These are phyloP conservation scores for Drosophila bipectinata DNA, from an alignment of 1,140 invertebrate genomes.

Conservation along the genomic window DNA sequence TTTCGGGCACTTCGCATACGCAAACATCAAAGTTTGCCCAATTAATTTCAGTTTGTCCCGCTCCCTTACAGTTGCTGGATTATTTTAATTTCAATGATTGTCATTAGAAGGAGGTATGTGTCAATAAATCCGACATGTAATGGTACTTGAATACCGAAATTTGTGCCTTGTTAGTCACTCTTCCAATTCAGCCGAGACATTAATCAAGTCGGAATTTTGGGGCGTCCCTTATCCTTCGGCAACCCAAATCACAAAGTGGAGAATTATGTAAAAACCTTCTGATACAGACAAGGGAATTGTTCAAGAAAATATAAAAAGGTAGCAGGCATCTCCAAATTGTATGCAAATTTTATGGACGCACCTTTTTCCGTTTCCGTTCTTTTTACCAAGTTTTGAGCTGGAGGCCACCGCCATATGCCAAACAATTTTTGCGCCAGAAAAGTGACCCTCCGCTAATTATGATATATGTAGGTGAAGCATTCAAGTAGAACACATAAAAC, in stretches of 20 bases:
- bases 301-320: slow-evolving; percentile 21
- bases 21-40: slow-evolving; percentile 55
- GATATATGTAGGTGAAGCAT: slow-evolving; percentile 64
- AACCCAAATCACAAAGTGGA: slow-evolving; percentile 50
- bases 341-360: slow-evolving; percentile 62
- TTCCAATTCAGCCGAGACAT: slow-evolving; percentile 44
- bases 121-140: slow-evolving; percentile 30
- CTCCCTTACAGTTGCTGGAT: slow-evolving; percentile 8
- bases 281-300: slow-evolving; percentile 27
- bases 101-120: slow-evolving; percentile 38
- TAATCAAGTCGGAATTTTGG: slow-evolving; percentile 6
- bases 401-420: slow-evolving; percentile 7
- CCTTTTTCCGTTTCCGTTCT: slow-evolving; percentile 21
- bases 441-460: slow-evolving; percentile 60
- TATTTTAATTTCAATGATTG: slow-evolving; percentile 65
- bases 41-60: slow-evolving; percentile 40
- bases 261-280: slow-evolving; percentile 63
- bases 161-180: slow-evolving; percentile 34
- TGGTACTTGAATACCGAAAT: neutral
- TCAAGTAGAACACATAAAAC: slow-evolving; percentile 56
- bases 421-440: neutral
- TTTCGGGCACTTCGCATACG: slow-evolving; percentile 21
- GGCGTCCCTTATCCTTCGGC: neutral
- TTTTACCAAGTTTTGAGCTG: slow-evolving; percentile 9
- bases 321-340: slow-evolving; percentile 28